Conservation (phyloP, 2,113 vertebrate genomes). For the Artemisiospiza belli region DNA sequence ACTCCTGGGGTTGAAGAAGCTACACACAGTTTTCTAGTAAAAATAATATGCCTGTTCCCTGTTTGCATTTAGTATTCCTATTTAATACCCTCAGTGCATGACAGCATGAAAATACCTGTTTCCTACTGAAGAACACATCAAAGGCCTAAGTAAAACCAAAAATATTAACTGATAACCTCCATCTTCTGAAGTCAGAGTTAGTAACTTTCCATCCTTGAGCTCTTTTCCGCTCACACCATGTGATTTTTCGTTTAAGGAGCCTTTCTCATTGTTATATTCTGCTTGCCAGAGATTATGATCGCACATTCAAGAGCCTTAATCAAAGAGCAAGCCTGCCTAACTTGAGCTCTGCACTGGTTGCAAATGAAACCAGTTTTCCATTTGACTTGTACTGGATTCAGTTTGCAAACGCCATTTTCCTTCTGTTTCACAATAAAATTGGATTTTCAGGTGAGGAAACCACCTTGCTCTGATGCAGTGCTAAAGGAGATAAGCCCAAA, state of each 20-base stretch:
- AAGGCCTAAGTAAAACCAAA: not conserved
- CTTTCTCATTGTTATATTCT: not conserved
- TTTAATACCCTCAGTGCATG: not conserved
- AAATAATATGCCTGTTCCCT: not conserved
- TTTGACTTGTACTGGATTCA: not conserved
- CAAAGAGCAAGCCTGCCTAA: not conserved
- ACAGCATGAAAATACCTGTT: not conserved
- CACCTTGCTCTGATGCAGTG: not conserved
- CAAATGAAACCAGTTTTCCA: not conserved
- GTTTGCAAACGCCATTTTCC: accelerated
- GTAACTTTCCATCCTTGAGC: not conserved
- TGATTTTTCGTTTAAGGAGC: not conserved
- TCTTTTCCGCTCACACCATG: not conserved
- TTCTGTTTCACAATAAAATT: not conserved
- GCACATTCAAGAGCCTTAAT: not conserved
- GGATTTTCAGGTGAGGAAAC: not conserved
- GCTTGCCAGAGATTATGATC: not conserved
- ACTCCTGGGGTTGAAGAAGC: not conserved
- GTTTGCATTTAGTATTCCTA: not conserved
- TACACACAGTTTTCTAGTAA: not conserved
- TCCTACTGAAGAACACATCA: not conserved
- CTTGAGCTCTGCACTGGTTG: not conserved
- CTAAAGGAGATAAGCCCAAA: not conserved
- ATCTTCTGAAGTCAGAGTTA: not conserved
- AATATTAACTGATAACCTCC: not conserved